Percentiles rank a stretch among this genome's conserved stretches.
Conservation (phyloP, 23 tunicate genomes). For the Ciona savignyi region DNA sequence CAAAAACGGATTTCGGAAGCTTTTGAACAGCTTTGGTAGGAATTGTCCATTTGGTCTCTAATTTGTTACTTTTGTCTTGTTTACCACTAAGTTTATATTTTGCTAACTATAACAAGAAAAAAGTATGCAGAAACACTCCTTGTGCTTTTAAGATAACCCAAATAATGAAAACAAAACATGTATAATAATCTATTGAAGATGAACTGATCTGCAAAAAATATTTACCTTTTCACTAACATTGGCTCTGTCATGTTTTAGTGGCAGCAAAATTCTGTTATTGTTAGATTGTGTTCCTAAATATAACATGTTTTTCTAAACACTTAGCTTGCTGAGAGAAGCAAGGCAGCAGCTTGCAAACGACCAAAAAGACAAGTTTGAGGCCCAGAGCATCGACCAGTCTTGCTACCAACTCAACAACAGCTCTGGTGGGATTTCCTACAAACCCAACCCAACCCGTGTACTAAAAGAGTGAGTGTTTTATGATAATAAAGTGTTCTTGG, state of each 20-base stretch:
- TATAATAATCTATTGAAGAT: background rate
- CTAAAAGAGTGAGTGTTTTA: conserved; percentile 56
- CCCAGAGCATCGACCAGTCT: conserved; percentile 59
- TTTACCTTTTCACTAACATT: background rate
- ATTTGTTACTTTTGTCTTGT: too few relatives aligned
- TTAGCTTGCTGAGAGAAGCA: conserved; percentile 79
- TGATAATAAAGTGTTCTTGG: too few relatives aligned
- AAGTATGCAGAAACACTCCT: too few relatives aligned
- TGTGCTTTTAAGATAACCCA: too few relatives aligned
- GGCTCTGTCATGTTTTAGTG: background rate
- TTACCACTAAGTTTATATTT: too few relatives aligned
- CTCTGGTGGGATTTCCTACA: conserved; percentile 77
- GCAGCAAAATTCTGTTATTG: background rate
- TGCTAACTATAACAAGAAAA: too few relatives aligned
- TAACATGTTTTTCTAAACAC: background rate
- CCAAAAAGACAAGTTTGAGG: conserved; percentile 69
- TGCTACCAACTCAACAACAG: conserved; percentile 64
- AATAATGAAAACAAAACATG: too few relatives aligned
- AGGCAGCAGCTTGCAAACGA: conserved; percentile 72
- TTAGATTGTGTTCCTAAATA: background rate
- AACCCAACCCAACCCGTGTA: conserved; percentile 94
- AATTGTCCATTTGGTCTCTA: too few relatives aligned
- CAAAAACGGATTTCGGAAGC: conserved; percentile 80
- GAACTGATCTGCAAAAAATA: background rate
- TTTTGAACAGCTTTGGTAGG: conserved; percentile 88